Evolutionary conservation across 2,888 invertebrate species (phyloP), one percentile per base, ranked within the genome.

Genomic region (Athripsodes cinereus): DNA sequence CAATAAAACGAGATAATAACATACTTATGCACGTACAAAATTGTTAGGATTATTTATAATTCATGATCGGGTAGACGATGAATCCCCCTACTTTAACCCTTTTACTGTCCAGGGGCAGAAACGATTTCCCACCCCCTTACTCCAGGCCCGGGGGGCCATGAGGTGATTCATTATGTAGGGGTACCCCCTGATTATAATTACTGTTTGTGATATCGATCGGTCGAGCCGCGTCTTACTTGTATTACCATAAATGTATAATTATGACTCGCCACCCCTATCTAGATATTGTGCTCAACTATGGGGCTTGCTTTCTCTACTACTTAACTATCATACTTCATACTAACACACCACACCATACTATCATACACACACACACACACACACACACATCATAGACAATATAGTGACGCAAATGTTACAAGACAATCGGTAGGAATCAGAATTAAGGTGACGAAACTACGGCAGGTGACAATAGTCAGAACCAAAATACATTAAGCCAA

Each of bases 231-330:
- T 63, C 63, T 63, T 63, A 63, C 63, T 63, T 63, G 63, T 63
- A 63, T 63, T 63, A 61, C 63, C 63, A 63, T 63, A 63, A 63
- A 63, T 63, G 63, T 63, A 63, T 63, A 63, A 63, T 63, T 63
- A 63, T 63, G 61, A 60, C 61, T 57, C 60, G 53, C 57, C 57
- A 50, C 47, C 47, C 20, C 47, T 21, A 40, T 40, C 40, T 40
- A 16, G 40, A 40, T 40, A 16, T 16, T 40, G 13, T 40, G 16
- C 26, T 26, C 26, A 26, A 26, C 26, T 26, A 26, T 10, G 26
- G 26, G 26, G 26, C 26, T n/a, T n/a, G n/a, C n/a, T n/a, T n/a
- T n/a, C n/a, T n/a, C n/a, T n/a, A n/a, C n/a, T n/a, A n/a, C n/a
- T n/a, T n/a, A n/a, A n/a, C n/a, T 26, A 26, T 26, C 3, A 3